A percentile compares a stretch with the other conserved stretches of the same genome.
Evolutionary conservation across 2,113 vertebrate species (phyloP).

Genomic region (Lophura nycthemera): DNA sequence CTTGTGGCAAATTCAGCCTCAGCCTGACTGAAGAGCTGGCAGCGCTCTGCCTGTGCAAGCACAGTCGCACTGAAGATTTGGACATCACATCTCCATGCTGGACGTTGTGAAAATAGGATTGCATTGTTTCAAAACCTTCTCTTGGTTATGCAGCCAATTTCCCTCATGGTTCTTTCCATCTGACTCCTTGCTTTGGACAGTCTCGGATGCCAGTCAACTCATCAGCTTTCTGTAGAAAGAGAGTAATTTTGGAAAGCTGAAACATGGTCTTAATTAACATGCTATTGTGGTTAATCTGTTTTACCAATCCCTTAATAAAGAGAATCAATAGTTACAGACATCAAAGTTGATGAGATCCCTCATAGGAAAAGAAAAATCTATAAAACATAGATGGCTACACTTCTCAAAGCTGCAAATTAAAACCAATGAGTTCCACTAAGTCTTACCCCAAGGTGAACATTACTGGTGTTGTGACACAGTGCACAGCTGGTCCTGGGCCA

Average conservation of each 20-base stretch:
- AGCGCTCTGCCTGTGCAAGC: background rate
- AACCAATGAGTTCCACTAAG: conserved; percentile 63
- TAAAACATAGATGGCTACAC: conserved; percentile 64
- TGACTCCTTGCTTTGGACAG: background rate
- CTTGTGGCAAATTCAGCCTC: background rate
- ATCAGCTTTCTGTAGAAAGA: conserved; percentile 33
- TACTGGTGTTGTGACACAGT: conserved; percentile 8
- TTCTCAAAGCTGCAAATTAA: conserved; percentile 70
- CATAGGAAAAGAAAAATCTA: conserved; percentile 63
- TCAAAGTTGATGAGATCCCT: conserved; percentile 72
- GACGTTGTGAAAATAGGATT: background rate
- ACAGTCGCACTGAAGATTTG: background rate
- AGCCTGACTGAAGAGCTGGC: conserved; percentile 23
- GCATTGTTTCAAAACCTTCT: background rate
- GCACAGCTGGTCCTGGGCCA: background rate
- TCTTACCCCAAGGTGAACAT: conserved; percentile 50
- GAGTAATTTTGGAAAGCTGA: conserved; percentile 62
- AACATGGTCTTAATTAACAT: conserved; percentile 73
- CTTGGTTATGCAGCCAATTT: background rate
- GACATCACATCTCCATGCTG: background rate
- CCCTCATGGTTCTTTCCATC: background rate
- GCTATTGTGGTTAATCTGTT: conserved; percentile 71
- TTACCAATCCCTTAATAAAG: conserved; percentile 67
- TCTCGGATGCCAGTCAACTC: conserved; percentile 40
- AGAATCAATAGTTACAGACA: conserved; percentile 72